Percentiles rank a stretch among this genome's conserved stretches.
phyloP scores from a whole-genome alignment of 2,888 invertebrate species.

The Eilema depressum region DNA sequence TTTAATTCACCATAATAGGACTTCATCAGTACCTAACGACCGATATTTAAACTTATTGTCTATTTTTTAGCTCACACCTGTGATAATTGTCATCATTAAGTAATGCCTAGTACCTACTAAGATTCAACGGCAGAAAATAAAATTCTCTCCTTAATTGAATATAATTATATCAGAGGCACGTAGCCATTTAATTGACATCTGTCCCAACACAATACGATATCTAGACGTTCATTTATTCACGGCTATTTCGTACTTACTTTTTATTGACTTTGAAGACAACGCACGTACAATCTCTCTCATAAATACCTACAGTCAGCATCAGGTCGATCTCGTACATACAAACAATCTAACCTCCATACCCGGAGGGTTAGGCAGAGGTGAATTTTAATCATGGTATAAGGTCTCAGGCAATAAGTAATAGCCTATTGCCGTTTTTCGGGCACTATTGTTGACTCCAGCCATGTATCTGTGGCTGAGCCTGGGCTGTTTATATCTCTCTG shows the following conservation, averaged over 20 bases:
- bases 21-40: not conserved
- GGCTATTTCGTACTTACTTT: not conserved
- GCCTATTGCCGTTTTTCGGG: too few relatives aligned
- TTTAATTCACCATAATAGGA: not conserved
- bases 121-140: not conserved
- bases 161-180: not conserved
- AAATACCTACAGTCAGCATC: too few relatives aligned
- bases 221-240: not conserved
- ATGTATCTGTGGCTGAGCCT: too few relatives aligned
- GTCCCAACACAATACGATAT: not conserved
- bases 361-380: too few relatives aligned
- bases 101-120: not conserved
- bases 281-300: not conserved
- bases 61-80: not conserved
- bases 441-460: too few relatives aligned
- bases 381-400: too few relatives aligned
- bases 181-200: constrained; percentile 2
- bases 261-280: not conserved
- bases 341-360: too few relatives aligned
- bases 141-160: not conserved
- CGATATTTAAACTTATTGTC: not conserved
- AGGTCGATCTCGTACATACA: too few relatives aligned
- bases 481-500: too few relatives aligned
- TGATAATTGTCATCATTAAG: not conserved
- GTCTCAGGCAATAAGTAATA: too few relatives aligned